phyloP scores from a whole-genome alignment of 2,888 invertebrate genomes.

The Drosophila testacea region DNA sequence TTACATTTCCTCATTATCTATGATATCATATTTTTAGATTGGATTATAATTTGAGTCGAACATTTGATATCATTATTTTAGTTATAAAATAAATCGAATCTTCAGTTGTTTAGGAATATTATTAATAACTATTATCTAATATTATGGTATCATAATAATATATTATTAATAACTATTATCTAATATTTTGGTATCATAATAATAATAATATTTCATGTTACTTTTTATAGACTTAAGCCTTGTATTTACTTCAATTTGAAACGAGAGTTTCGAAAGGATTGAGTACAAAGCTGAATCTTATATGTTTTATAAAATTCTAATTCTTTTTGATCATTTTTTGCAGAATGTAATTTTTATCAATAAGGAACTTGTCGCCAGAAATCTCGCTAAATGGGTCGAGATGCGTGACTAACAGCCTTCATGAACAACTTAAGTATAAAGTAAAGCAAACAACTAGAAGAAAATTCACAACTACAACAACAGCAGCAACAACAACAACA shows the following conservation, averaged over 20 bases:
- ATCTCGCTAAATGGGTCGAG: slow-evolving; percentile 91
- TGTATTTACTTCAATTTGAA: slow-evolving; percentile 1
- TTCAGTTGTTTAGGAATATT: too few species aligned
- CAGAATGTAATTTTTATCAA: slow-evolving; percentile 94
- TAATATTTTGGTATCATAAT: not conserved
- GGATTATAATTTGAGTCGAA: too few species aligned
- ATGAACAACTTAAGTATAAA: slow-evolving; percentile 49
- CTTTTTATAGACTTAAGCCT: not conserved
- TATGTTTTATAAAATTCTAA: not conserved
- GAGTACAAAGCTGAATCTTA: not conserved
- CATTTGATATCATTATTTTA: too few species aligned
- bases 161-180: too few species aligned
- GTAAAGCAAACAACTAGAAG: slow-evolving; percentile 10
- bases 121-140: too few species aligned
- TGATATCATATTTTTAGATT: too few species aligned
- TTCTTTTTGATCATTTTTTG: slow-evolving; percentile 82
- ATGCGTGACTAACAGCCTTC: slow-evolving; percentile 79
- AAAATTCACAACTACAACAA: slow-evolving; percentile 22
- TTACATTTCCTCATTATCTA: too few species aligned
- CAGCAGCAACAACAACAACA: slow-evolving; percentile 14
- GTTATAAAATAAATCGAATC: not conserved
- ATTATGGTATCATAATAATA: too few species aligned
- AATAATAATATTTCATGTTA: not conserved
- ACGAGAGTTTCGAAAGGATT: not conserved
- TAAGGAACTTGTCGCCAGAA: slow-evolving; percentile 93